A percentile compares a stretch with the other conserved stretches of the same genome.
Conservation (phyloP, 2,888 invertebrate species). For the Diogma glabrata region DNA sequence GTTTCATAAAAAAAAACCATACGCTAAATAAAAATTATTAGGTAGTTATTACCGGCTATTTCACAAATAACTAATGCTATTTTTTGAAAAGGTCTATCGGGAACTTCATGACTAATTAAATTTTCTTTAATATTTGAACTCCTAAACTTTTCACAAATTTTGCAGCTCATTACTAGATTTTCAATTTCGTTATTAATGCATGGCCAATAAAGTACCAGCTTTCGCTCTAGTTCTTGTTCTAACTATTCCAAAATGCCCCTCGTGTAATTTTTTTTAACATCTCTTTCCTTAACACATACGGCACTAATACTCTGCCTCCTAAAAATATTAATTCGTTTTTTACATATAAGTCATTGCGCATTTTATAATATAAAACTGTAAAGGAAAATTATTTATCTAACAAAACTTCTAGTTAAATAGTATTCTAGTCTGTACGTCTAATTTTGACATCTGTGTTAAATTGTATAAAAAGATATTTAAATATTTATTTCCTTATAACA, state of each 20-base stretch:
- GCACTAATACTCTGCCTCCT: constrained; percentile 14
- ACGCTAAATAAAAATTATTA: too few species aligned
- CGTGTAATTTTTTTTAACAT: constrained; percentile 13
- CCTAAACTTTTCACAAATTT: constrained; percentile 9
- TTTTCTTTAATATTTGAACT: constrained; percentile 9
- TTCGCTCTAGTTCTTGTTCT: constrained; percentile 13
- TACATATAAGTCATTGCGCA: too few species aligned
- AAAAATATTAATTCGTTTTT: constrained; percentile 12
- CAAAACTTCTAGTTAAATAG: too few species aligned
- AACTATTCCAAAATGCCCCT: constrained; percentile 14
- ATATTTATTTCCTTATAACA: too few species aligned
- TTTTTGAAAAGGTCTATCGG: constrained; percentile 12
- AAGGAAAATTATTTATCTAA: too few species aligned
- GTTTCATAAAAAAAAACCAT: too few species aligned
- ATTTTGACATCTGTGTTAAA: too few species aligned
- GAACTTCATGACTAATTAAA: constrained; percentile 12
- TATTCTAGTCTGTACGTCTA: too few species aligned
- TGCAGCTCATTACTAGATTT: neutral
- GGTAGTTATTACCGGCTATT: too few species aligned
- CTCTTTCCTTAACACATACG: constrained; percentile 8
- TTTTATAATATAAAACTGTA: too few species aligned
- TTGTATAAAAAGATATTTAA: too few species aligned
- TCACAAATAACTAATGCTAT: constrained; percentile 13
- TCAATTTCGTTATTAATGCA: constrained; percentile 13
- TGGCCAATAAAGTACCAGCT: constrained; percentile 13